phyloP scores from a whole-genome alignment of 1,140 invertebrate species.

The Dreissena rostriformis region DNA sequence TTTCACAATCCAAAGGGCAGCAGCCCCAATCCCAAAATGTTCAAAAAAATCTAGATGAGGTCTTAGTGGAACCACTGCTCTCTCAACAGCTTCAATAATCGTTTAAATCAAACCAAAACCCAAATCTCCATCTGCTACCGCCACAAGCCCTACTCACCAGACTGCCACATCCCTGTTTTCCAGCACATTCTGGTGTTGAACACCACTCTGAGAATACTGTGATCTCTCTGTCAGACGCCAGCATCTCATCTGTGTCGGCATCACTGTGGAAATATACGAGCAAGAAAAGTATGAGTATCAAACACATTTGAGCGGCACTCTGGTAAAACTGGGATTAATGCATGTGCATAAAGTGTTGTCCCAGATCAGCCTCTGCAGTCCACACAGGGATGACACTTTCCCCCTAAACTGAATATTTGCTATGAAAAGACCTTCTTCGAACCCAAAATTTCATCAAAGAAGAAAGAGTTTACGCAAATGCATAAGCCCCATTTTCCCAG shows the following conservation, averaged over 20 bases:
- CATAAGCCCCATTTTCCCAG: too few species aligned
- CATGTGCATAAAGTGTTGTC: too few species aligned
- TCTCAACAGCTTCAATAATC: not conserved
- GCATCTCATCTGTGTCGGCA: conserved; percentile 84
- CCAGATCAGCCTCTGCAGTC: too few species aligned
- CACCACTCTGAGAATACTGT: conserved; percentile 89
- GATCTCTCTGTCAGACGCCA: conserved; percentile 90
- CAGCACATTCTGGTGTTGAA: conserved; percentile 83
- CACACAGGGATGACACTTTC: too few species aligned
- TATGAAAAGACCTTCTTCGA: not conserved
- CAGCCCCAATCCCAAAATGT: not conserved
- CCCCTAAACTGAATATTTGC: too few species aligned
- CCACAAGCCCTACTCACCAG: not conserved
- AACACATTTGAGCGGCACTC: too few species aligned
- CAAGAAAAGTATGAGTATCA: not conserved
- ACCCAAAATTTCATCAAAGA: not conserved
- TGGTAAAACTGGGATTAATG: too few species aligned
- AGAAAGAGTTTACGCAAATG: not conserved
- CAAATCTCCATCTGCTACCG: not conserved
- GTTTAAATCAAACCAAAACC: too few species aligned
- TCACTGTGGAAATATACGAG: conserved; percentile 45
- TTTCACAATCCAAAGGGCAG: too few species aligned
- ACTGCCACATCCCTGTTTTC: conserved; percentile 58
- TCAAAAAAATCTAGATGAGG: too few species aligned
- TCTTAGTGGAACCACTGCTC: not conserved